phyloP scores from a whole-genome alignment of 2,888 invertebrate species.

The Dascillus cervinus region DNA sequence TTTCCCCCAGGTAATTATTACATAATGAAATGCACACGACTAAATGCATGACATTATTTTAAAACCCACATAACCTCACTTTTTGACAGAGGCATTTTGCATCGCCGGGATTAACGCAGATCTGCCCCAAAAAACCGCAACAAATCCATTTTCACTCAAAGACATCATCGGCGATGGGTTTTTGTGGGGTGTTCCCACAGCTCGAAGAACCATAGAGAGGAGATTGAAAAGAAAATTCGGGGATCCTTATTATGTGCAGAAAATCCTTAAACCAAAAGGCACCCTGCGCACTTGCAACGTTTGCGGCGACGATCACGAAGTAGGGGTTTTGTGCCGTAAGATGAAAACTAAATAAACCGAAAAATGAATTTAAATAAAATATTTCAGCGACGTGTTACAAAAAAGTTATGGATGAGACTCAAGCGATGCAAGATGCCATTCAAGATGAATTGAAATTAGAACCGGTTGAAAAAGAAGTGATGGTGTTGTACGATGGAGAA shows the following conservation, averaged over 20 bases:
- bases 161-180: slow-evolving; percentile 66
- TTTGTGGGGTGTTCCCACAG: slow-evolving; percentile 75
- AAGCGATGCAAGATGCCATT: slow-evolving; percentile 69
- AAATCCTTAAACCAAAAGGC: slow-evolving; percentile 62
- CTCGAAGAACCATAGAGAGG: slow-evolving; percentile 68
- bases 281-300: slow-evolving; percentile 68
- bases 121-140: slow-evolving; percentile 9
- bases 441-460: slow-evolving; percentile 58
- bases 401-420: slow-evolving; percentile 73
- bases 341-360: slow-evolving; percentile 16
- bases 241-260: slow-evolving; percentile 55
- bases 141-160: slow-evolving; percentile 48
- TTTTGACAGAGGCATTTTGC: slow-evolving; percentile 32
- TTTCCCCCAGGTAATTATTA: slow-evolving; percentile 44
- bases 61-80: slow-evolving; percentile 15
- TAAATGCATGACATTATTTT: neutral
- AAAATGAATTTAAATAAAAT: neutral
- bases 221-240: slow-evolving; percentile 69
- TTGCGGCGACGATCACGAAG: slow-evolving; percentile 81
- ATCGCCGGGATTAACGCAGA: slow-evolving; percentile 24
- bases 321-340: slow-evolving; percentile 74
- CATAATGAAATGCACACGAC: slow-evolving; percentile 5
- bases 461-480: slow-evolving; percentile 77
- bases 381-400: slow-evolving; percentile 73
- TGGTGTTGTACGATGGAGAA: slow-evolving; percentile 81